Conservation (phyloP, 2,888 invertebrate species). For the Ferrisia virgata region DNA sequence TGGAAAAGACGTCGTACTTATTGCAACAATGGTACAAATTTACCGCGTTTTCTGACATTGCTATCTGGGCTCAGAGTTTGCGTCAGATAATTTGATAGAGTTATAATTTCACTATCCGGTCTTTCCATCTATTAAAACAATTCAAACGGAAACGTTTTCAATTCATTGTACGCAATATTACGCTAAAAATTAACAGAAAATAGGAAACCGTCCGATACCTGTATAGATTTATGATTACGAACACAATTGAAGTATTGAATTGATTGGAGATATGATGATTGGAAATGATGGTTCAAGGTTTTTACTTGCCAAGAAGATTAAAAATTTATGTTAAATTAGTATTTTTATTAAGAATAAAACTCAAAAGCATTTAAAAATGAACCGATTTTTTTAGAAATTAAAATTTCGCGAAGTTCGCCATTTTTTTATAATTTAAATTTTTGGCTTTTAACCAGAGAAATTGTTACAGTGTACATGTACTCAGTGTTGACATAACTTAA, state of each 20-base stretch:
- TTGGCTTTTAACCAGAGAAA: not conserved
- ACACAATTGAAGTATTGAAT: no score
- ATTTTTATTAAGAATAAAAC: not conserved
- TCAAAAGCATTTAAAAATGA: not conserved
- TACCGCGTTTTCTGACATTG: constrained; percentile 78
- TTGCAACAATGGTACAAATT: not conserved
- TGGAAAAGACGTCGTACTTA: constrained; percentile 43
- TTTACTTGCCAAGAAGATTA: not conserved
- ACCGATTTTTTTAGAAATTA: not conserved
- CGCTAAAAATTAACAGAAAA: not conserved
- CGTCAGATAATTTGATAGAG: constrained; percentile 77
- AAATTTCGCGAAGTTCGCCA: not conserved
- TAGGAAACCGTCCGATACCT: no score
- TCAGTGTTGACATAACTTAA: not conserved
- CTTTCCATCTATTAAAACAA: constrained; percentile 70
- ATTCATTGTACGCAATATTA: not conserved
- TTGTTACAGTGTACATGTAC: not conserved
- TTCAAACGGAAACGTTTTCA: not conserved
- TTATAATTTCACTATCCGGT: constrained; percentile 77
- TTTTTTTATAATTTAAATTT: not conserved
- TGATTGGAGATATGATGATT: no score
- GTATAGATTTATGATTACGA: no score
- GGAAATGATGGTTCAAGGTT: not conserved
- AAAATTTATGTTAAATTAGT: no score
- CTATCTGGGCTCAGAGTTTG: constrained; percentile 84